Evolutionary conservation across 2,113 vertebrate genomes (phyloP), one percentile per base, ranked within the genome.

Genomic region (Ursus arctos): DNA sequence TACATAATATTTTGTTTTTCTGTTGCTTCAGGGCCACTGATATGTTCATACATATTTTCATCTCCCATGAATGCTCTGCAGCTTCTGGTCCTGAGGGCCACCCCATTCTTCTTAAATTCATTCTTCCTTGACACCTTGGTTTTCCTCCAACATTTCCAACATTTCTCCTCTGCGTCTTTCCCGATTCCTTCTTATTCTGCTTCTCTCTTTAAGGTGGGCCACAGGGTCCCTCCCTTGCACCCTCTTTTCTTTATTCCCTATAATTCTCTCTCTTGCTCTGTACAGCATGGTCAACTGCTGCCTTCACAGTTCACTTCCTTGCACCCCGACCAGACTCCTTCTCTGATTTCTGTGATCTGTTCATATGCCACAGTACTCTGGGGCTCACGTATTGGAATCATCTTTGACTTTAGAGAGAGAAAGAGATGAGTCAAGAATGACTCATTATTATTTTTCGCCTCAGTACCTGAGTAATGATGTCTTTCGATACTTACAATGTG

Each of bases 381-480:
- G 49, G 63, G 65, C 11, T 43, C 76, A 88, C 33, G 15, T 53
- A 81, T 8, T 77, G n/a, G 71, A 95, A 84, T 26, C n/a, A 63
- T 82, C 47, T 74, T 67, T 76, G 43, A 88, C 57, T 86, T 91
- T 40, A 93, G n/a, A 91, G 47, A 83, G 11, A 82, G 40, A 96
- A 76, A 82, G 31, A 94, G 67, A 36, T 61, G 47, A 79, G 53
- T 88, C 47, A 94, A 55, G n/a, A 61, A 77, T 85, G 65, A 53
- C 0, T 87, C 71, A 86, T 21, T 49, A 61, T 36, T 47, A 77
- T 71, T 36, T 88, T 91, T 95, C 26, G 11, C 49, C 49, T 33
- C 53, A 82, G 40, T 31, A 83, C 36, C 21, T 94, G 51, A 53
- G 71, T 85, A 92, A 36, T 28, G 36, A 89, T 77, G 16, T 12